phyloP scores from a whole-genome alignment of 1,140 invertebrate species.

The Cyclina sinensis region DNA sequence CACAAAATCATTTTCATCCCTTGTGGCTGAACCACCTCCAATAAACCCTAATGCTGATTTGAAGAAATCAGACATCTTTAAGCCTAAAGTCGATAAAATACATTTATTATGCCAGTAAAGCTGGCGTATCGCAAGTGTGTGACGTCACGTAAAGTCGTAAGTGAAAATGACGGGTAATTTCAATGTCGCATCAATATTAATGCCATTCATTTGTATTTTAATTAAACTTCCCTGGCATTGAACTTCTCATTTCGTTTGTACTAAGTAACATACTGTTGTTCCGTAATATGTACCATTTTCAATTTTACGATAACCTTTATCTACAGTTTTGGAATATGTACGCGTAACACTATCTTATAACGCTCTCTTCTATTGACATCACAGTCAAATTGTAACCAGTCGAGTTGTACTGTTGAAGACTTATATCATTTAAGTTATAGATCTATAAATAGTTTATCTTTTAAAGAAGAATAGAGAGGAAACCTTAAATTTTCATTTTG shows the following conservation, averaged over 20 bases:
- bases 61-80: constrained; percentile 93
- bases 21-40: constrained; percentile 89
- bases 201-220: too few species aligned
- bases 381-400: too few species aligned
- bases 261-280: too few species aligned
- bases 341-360: background rate
- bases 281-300: background rate
- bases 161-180: background rate
- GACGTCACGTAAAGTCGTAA: constrained; percentile 35
- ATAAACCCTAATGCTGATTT: constrained; percentile 95
- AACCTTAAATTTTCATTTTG: too few species aligned
- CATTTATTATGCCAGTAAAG: constrained; percentile 57
- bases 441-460: too few species aligned
- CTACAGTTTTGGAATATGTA: background rate
- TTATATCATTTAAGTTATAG: too few species aligned
- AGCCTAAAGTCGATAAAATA: constrained; percentile 46
- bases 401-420: too few species aligned
- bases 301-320: background rate
- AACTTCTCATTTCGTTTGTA: too few species aligned
- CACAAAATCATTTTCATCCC: constrained; percentile 94
- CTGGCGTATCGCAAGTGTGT: constrained; percentile 58
- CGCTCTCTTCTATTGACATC: too few species aligned
- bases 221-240: too few species aligned
- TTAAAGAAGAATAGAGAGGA: too few species aligned
- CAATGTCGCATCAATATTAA: background rate